Percentiles rank a stretch among this genome's conserved stretches.
phyloP scores from a whole-genome alignment of 2,797 vertebrate genomes.

The Trachops cirrhosus region DNA sequence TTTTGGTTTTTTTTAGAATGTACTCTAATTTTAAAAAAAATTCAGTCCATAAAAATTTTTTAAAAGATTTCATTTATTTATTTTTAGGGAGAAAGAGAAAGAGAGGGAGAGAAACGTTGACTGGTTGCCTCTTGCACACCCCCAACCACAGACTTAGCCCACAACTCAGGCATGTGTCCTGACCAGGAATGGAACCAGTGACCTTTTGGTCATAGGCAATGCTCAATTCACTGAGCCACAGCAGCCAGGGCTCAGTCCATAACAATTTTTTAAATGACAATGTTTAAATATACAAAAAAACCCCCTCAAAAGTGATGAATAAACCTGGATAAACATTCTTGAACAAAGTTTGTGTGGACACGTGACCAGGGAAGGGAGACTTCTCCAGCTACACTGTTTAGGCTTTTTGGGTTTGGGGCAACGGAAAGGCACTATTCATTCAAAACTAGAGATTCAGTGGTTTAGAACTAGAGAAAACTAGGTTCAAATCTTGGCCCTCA shows the following conservation, averaged over 20 bases:
- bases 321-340: neutral
- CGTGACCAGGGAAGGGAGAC: neutral
- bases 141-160: too few relatives aligned
- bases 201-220: too few relatives aligned
- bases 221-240: too few relatives aligned
- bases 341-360: neutral
- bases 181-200: too few relatives aligned
- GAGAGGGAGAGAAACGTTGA: too few relatives aligned
- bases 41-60: too few relatives aligned
- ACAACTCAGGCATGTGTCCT: too few relatives aligned
- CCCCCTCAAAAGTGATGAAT: neutral
- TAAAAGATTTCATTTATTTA: too few relatives aligned
- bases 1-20: too few relatives aligned
- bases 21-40: too few relatives aligned
- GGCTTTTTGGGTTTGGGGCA: neutral
- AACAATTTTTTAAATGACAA: neutral
- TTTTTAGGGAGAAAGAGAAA: neutral
- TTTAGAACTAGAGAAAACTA: neutral
- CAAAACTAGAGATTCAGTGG: neutral
- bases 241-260: neutral
- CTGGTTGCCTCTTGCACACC: too few relatives aligned
- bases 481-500: neutral
- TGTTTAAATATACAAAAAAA: neutral
- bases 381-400: neutral
- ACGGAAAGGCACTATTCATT: neutral